Evolutionary conservation across 2,888 invertebrate species (phyloP).

Genomic region (Creontiades dilutus): DNA sequence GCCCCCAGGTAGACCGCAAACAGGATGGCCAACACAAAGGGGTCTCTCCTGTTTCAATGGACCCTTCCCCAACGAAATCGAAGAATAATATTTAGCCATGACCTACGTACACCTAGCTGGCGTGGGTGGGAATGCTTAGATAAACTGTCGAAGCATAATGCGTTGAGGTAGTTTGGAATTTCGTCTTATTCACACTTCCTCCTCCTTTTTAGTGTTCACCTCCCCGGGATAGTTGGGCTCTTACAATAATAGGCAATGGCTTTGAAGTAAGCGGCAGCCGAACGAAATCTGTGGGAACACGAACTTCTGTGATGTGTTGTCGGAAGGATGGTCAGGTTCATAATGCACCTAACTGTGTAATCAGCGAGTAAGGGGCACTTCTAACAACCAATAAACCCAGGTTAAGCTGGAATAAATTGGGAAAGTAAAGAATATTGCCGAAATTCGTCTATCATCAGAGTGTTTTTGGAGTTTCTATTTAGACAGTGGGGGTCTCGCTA

Average conservation of each 20-base stretch:
- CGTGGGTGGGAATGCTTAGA: constrained; percentile 43
- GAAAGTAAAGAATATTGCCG: no score
- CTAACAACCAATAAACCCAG: no score
- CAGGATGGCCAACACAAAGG: constrained; percentile 50
- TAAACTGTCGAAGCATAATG: constrained; percentile 32
- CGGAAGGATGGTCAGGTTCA: no score
- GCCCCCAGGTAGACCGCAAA: constrained; percentile 51
- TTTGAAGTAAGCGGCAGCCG: constrained; percentile 1
- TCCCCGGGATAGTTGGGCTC: neutral
- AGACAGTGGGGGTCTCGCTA: no score
- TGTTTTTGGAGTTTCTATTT: no score
- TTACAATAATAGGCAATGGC: neutral
- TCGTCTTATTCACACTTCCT: neutral
- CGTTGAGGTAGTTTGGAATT: neutral
- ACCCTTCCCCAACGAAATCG: constrained; percentile 27
- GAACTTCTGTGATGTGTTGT: no score
- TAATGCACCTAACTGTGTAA: no score
- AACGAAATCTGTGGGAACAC: no score
- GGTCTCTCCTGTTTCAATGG: neutral
- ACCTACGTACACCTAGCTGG: constrained; percentile 4
- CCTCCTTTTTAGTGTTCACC: neutral
- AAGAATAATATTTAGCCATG: constrained; percentile 58
- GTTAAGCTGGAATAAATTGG: no score
- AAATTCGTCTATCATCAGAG: no score
- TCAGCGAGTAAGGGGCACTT: no score